Percentiles rank a stretch among this genome's conserved stretches.
These are phyloP conservation scores for Silurus meridionalis DNA, from an alignment of 2,113 vertebrate species.

Conservation along the genomic window DNA sequence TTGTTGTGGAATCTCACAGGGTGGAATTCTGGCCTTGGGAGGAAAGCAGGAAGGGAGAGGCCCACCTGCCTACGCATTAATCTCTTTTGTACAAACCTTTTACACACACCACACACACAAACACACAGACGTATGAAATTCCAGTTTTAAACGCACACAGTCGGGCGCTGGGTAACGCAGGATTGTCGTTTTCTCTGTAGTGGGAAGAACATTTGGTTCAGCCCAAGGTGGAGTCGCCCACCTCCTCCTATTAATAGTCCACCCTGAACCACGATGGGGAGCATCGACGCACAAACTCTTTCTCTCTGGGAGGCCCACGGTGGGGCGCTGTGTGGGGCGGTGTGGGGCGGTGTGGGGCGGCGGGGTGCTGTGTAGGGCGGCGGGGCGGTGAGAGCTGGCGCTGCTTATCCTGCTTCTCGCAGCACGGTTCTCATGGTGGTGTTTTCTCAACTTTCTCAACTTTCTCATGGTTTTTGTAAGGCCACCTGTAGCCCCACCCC, in stretches of 20 bases:
- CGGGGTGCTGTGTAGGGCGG: conserved; percentile 55
- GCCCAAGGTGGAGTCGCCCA: conserved; percentile 36
- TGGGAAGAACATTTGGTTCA: conserved; percentile 35
- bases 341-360: conserved; percentile 58
- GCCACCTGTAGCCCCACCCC: conserved; percentile 66
- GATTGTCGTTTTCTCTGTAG: conserved; percentile 27
- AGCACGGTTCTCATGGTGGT: conserved; percentile 13
- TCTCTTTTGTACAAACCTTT: conserved; percentile 26
- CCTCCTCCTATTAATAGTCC: conserved; percentile 51
- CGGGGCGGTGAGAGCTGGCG: conserved; percentile 54
- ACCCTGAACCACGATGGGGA: conserved; percentile 39
- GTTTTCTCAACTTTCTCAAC: conserved; percentile 40
- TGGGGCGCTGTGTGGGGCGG: conserved; percentile 58
- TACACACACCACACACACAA: background rate
- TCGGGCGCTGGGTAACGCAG: background rate
- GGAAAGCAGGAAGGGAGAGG: conserved; percentile 14
- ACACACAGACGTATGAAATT: conserved; percentile 18
- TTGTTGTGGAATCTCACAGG: conserved; percentile 17
- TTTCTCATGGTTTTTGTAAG: conserved; percentile 55
- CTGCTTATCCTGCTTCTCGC: conserved; percentile 62
- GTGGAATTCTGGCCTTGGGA: background rate
- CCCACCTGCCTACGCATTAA: conserved; percentile 45
- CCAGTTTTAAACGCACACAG: conserved; percentile 25
- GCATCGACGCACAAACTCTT: conserved; percentile 31
- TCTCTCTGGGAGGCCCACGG: conserved; percentile 58